Evolutionary conservation across 2,888 invertebrate genomes (phyloP), one percentile per base, ranked within the genome.

Genomic region (Pomacea canaliculata): DNA sequence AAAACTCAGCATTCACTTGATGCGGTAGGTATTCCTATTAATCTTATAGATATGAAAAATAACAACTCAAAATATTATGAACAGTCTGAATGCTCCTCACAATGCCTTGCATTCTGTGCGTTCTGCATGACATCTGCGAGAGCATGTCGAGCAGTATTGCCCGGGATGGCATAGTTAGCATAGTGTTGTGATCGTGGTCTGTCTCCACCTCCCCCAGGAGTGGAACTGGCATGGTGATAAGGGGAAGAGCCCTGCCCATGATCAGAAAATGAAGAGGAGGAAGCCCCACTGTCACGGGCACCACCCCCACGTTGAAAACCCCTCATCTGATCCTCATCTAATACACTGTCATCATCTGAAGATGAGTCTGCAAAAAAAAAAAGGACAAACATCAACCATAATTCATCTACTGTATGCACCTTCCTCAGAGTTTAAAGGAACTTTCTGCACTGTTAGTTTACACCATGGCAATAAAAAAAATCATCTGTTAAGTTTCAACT

Each of bases 111-210:
- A 79, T 83, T 84, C 87, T 93, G 93, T 23, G 78, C 80, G 65
- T 74, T 78, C 88, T 94, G 93, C 93, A 94, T 93, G 76, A 93
- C 93, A 89, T 94, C 95, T 85, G 93, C 94, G 86, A 94, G 93
- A 89, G 90, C 89, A 73, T 87, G 93, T 93, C 78, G 93, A 93
- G 89, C 94, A 93, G 89, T 93, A 94, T 86, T 90, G 78, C 86
- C 89, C 16, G 87, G 87, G 66, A 88, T 86, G 81, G 83, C 87
- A 73, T 89, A 87, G 77, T 88, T 88, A 56, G 87, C 86, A 72
- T 88, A 89, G 74, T 88, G 87, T 18, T 84, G 84, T 78, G 86
- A 86, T 23, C 84, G 81, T 8, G 87, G 87, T 51, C 88, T 83
- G 71, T 87, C 86, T 51, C 77, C 79, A 70, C 86, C 86, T 48